phyloP scores from a whole-genome alignment of 2,888 invertebrate genomes.

The Augiades crinisus region DNA sequence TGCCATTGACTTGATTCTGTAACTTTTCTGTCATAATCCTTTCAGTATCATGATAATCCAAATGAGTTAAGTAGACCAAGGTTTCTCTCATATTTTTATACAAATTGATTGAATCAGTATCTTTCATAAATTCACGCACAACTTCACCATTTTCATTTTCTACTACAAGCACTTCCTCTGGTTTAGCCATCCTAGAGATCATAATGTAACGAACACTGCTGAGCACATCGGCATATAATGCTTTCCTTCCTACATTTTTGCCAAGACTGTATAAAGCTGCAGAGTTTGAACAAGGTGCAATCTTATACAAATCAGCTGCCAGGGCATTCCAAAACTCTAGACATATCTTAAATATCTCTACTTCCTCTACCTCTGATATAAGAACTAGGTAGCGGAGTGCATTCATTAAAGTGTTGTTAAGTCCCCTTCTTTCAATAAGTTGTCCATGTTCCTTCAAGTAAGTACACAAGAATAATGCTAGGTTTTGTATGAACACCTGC shows the following conservation, averaged over 20 bases:
- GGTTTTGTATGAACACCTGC: conserved; percentile 99
- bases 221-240: conserved; percentile 89
- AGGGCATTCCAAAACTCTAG: conserved; percentile 99
- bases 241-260: conserved; percentile 81
- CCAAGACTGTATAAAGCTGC: conserved; percentile 63
- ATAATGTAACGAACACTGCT: conserved; percentile 97
- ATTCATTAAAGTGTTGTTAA: conserved; percentile 89
- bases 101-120: conserved; percentile 99
- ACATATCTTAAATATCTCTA: conserved; percentile 99
- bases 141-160: conserved; percentile 99
- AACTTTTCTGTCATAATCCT: conserved; percentile 99
- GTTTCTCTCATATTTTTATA: conserved; percentile 99
- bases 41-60: conserved; percentile 98
- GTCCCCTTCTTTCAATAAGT: conserved; percentile 91
- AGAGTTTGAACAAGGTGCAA: conserved; percentile 86
- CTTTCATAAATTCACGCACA: conserved; percentile 99
- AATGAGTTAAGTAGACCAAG: conserved; percentile 98
- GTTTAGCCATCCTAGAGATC: conserved; percentile 99
- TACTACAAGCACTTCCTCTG: conserved; percentile 99
- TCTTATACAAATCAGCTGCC: conserved; percentile 95
- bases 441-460: conserved; percentile 98
- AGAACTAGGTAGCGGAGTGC: conserved; percentile 93
- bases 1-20: conserved; percentile 98
- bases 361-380: conserved; percentile 99
- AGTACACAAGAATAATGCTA: conserved; percentile 98